Evolutionary conservation across 1,140 invertebrate genomes (phyloP).

Genomic region (Druon quercuslanigerum): DNA sequence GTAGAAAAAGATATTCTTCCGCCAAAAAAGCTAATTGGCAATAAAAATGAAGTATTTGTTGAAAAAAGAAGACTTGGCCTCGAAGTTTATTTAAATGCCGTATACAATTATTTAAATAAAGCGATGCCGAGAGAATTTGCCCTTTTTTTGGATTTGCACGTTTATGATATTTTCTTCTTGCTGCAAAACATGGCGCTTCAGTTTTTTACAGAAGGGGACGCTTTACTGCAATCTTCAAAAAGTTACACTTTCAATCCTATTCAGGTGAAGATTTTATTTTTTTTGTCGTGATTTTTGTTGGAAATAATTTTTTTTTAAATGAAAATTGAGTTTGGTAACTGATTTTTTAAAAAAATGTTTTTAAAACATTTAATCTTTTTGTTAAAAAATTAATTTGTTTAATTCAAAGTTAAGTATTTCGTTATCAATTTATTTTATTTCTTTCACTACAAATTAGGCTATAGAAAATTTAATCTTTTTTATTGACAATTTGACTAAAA

Average conservation of each 20-base stretch:
- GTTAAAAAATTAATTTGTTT: no score
- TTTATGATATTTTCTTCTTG: slow-evolving; percentile 89
- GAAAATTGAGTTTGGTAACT: no score
- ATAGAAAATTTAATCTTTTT: no score
- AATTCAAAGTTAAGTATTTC: no score
- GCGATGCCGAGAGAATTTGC: slow-evolving; percentile 86
- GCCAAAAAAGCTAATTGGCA: slow-evolving; percentile 92
- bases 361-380: no score
- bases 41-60: slow-evolving; percentile 87
- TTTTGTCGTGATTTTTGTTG: no score
- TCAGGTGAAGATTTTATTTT: slow-evolving; percentile 77
- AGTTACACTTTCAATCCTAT: slow-evolving; percentile 82
- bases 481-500: no score
- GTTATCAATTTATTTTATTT: no score
- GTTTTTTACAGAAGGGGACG: slow-evolving; percentile 83
- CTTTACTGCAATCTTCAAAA: slow-evolving; percentile 78
- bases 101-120: slow-evolving; percentile 83
- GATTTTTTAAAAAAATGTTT: no score
- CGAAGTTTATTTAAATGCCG: slow-evolving; percentile 87
- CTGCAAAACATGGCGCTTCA: slow-evolving; percentile 85
- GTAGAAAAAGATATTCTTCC: slow-evolving; percentile 90
- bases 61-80: slow-evolving; percentile 87
- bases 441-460: no score
- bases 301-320: no score
- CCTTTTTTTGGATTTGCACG: slow-evolving; percentile 86